A percentile compares a stretch with the other conserved stretches of the same genome.
Conservation (phyloP, 1,140 invertebrate genomes). For the Eurosta solidaginis region DNA sequence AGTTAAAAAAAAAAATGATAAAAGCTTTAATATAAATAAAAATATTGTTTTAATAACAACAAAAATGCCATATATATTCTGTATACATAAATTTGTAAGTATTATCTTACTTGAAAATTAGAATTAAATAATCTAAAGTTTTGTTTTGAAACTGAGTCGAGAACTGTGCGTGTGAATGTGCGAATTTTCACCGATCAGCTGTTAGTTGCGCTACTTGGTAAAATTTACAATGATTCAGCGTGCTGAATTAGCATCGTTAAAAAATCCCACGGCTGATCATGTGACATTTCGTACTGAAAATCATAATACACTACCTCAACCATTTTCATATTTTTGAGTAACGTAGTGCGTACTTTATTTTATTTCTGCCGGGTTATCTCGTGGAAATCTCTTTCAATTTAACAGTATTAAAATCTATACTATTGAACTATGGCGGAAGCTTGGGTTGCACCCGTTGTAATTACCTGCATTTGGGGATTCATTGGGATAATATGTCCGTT, state of each 20-base stretch:
- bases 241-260: not conserved
- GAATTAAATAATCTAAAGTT: no score
- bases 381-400: not conserved
- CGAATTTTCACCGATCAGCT: no score
- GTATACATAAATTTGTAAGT: no score
- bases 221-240: not conserved
- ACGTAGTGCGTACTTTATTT: not conserved
- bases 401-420: slow-evolving; percentile 41
- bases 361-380: not conserved
- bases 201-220: no score
- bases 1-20: no score
- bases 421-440: slow-evolving; percentile 74
- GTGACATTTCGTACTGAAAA: slow-evolving; percentile 46
- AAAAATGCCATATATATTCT: no score
- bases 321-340: slow-evolving; percentile 33
- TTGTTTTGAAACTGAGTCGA: no score
- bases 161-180: no score
- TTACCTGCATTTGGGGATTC: slow-evolving; percentile 81
- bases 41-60: no score
- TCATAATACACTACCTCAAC: slow-evolving; percentile 40
- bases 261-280: slow-evolving; percentile 39
- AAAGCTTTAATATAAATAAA: no score
- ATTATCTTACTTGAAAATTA: no score
- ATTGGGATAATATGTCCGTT: slow-evolving; percentile 84
- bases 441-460: slow-evolving; percentile 73